phyloP scores from a whole-genome alignment of 35 echinoderm and acorn worm genomes.

The Eucidaris tribuloides region DNA sequence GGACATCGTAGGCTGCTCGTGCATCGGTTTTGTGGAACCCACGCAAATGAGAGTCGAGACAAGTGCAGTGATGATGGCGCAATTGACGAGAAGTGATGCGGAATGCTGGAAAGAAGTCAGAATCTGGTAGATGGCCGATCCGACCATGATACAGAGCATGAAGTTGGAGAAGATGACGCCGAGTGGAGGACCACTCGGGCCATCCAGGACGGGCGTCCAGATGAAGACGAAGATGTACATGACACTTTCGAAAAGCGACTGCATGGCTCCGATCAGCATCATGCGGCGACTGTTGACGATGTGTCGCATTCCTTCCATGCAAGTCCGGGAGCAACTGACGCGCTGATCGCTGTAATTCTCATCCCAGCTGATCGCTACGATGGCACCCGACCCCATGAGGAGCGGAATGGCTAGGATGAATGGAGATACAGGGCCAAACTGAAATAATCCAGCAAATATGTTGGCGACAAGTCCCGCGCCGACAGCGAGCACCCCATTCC shows the following conservation, averaged over 20 bases:
- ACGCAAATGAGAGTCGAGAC: slow-evolving; percentile 75
- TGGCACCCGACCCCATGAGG: slow-evolving; percentile 74
- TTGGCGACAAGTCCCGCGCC: slow-evolving; percentile 81
- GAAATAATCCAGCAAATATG: slow-evolving; percentile 68
- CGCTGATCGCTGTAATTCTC: slow-evolving; percentile 90
- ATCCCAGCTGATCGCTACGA: slow-evolving; percentile 70
- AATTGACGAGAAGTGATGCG: slow-evolving; percentile 63
- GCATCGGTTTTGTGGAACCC: slow-evolving; percentile 67
- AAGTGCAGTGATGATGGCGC: slow-evolving; percentile 64
- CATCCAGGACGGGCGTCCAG: slow-evolving; percentile 88
- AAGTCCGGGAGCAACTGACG: slow-evolving; percentile 67
- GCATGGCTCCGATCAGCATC: slow-evolving; percentile 90
- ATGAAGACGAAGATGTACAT: slow-evolving; percentile 99
- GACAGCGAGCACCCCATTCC: slow-evolving; percentile 90
- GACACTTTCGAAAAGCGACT: slow-evolving; percentile 93
- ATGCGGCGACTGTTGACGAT: slow-evolving; percentile 59
- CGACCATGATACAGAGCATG: slow-evolving; percentile 99
- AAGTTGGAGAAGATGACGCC: slow-evolving; percentile 92
- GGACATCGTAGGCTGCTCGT: slow-evolving; percentile 66
- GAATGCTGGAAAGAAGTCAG: slow-evolving; percentile 40
- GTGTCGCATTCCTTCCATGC: slow-evolving; percentile 73
- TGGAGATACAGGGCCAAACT: slow-evolving; percentile 75
- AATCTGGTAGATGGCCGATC: slow-evolving; percentile 72
- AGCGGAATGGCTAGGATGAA: slow-evolving; percentile 94
- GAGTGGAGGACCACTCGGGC: slow-evolving; percentile 55